Evolutionary conservation across 2,888 invertebrate genomes (phyloP), one percentile per base, ranked within the genome.

Genomic region (Oxycera nigricornis): DNA sequence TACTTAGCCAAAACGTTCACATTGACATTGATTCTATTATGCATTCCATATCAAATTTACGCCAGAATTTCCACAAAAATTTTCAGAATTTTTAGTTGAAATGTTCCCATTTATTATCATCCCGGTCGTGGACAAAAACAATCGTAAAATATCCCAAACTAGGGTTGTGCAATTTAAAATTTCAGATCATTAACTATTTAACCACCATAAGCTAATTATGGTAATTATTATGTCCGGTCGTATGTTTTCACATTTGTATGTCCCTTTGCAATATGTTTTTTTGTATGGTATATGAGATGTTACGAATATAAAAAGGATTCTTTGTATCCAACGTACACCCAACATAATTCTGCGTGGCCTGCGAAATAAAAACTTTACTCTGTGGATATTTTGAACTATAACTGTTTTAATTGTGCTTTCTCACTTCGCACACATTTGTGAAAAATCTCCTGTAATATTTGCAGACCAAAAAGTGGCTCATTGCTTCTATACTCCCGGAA

Each of bases 401-500:
- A 62, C n/a, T 62, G n/a, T 67, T 67, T 67, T 67, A 67, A 67
- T 67, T 67, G 67, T 46, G 46, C 46, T 67, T 67, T 26, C 41
- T 24, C 46, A 59, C 30, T 61, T 61, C 20, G 61, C 31, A 61
- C 4, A 61, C 4, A 41, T 65, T 24, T 39, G 6, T 41, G n/a
- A 39, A 39, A 35, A 11, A 2, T 65, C 20, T 52, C 17, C 24
- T 2, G 35, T 39, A 62, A 78, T 83, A 79, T 80, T 88, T 87
- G 0, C 88, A 96, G 97, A 86, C 97, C 98, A 77, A 94, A 96
- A 86, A 97, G 97, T 87, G 98, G 98, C 79, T 97, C 97, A 31
- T 94, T 98, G 94, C 88, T 98, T 83, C 89, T 98, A 78, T 98
- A 97, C 90, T 96, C 95, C 83, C 90, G 97, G 75, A 97, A 97